These are phyloP conservation scores for Phytoseiulus persimilis DNA, from an alignment of 2,888 invertebrate species.

Conservation along the genomic window DNA sequence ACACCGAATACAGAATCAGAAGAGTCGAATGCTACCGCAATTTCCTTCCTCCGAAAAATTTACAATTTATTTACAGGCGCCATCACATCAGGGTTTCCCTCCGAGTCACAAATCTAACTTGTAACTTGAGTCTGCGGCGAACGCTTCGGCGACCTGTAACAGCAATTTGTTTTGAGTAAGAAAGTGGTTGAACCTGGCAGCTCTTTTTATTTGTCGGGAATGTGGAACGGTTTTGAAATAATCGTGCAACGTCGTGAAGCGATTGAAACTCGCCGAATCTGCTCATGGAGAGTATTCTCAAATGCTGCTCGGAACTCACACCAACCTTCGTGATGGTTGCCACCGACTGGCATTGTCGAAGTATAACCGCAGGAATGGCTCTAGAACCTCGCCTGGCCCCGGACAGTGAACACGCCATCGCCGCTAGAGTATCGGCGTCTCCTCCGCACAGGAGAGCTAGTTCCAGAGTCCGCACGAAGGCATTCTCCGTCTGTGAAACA, in stretches of 20 bases:
- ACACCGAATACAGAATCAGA: too few species aligned
- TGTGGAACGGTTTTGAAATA: too few species aligned
- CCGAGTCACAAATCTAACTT: neutral
- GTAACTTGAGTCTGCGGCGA: conserved; percentile 21
- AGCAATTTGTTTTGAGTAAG: neutral
- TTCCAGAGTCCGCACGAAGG: conserved; percentile 41
- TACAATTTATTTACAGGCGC: conserved; percentile 14
- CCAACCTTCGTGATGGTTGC: conserved; percentile 12
- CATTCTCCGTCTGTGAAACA: conserved; percentile 42
- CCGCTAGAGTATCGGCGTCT: conserved; percentile 23
- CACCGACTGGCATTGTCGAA: conserved; percentile 31
- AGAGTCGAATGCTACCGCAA: too few species aligned
- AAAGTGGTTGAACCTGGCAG: too few species aligned
- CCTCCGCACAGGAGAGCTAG: conserved; percentile 10
- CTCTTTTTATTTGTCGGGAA: too few species aligned
- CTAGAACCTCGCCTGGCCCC: neutral
- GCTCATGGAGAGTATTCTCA: too few species aligned
- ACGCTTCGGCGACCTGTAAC: conserved; percentile 12
- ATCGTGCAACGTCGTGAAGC: too few species aligned
- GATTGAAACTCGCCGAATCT: too few species aligned
- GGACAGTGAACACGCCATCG: conserved; percentile 15
- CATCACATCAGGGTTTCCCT: neutral
- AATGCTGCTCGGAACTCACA: neutral
- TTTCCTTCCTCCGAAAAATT: neutral
- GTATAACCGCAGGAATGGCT: conserved; percentile 9